Conservation (phyloP, 1,140 invertebrate genomes). For the Manduca sexta region DNA sequence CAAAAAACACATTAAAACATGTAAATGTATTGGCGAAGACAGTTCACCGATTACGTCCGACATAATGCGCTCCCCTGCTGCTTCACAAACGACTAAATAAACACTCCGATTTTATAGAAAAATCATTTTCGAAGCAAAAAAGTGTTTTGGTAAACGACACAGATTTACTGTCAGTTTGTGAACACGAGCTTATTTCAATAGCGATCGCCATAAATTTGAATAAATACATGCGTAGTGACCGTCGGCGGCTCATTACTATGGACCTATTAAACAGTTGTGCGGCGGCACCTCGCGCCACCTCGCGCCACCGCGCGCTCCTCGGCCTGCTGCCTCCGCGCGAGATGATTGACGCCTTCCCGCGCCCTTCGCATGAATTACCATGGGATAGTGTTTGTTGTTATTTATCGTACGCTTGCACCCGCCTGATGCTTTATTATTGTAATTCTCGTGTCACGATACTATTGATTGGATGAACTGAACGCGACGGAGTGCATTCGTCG, state of each 20-base stretch:
- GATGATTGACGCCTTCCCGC: slow-evolving; percentile 8
- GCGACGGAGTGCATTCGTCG: too few species aligned
- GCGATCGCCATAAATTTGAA: slow-evolving; percentile 25
- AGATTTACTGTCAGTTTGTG: neutral
- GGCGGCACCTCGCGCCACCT: neutral
- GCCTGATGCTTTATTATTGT: neutral
- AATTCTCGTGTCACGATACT: slow-evolving; percentile 3
- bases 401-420: neutral
- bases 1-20: too few species aligned
- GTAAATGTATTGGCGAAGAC: too few species aligned
- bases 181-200: slow-evolving; percentile 10
- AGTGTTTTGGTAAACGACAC: too few species aligned
- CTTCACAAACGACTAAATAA: too few species aligned
- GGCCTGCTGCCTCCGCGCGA: neutral
- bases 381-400: neutral
- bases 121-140: too few species aligned
- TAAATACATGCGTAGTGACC: slow-evolving; percentile 21
- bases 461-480: too few species aligned
- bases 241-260: slow-evolving; percentile 42
- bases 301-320: neutral
- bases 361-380: slow-evolving; percentile 3
- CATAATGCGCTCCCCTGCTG: too few species aligned
- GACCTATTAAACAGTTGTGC: slow-evolving; percentile 32
- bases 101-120: too few species aligned
- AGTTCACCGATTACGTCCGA: too few species aligned